Conservation (phyloP, 2,797 vertebrate species). For the Vultur gryphus region DNA sequence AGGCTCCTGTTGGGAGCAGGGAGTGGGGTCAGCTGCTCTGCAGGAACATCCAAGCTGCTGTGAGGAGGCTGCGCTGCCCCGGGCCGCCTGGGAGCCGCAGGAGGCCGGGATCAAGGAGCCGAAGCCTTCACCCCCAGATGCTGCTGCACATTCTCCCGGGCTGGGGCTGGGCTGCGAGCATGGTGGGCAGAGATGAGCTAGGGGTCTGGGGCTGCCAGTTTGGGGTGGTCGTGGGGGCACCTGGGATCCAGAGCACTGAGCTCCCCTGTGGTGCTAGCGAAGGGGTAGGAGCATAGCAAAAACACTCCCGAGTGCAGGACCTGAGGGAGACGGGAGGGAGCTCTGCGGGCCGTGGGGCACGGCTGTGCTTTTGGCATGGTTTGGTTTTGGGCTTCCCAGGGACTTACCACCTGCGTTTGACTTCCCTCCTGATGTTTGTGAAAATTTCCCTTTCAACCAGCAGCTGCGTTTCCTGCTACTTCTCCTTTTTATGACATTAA, state of each 20-base stretch:
- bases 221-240: not conserved
- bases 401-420: not conserved
- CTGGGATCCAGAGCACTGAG: rapidly evolving
- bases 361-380: rapidly evolving
- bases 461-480: not conserved
- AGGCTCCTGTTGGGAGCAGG: not conserved
- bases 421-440: not conserved
- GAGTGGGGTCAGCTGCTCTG: not conserved
- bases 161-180: not conserved
- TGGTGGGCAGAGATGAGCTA: too few relatives aligned
- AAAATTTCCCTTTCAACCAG: not conserved
- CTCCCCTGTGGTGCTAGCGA: not conserved
- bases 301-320: rapidly evolving
- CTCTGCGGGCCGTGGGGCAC: rapidly evolving
- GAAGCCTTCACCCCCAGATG: not conserved
- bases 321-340: not conserved
- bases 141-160: rapidly evolving
- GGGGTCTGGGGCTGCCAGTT: not conserved
- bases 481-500: not conserved
- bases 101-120: not conserved
- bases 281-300: not conserved
- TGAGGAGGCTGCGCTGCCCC: too few relatives aligned
- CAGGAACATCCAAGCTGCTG: not conserved
- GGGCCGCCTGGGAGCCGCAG: not conserved
- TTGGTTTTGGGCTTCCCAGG: not conserved